Evolutionary conservation across 2,113 vertebrate genomes (phyloP), one percentile per base, ranked within the genome.

Genomic region (Machaerirhynchus nigripectus): DNA sequence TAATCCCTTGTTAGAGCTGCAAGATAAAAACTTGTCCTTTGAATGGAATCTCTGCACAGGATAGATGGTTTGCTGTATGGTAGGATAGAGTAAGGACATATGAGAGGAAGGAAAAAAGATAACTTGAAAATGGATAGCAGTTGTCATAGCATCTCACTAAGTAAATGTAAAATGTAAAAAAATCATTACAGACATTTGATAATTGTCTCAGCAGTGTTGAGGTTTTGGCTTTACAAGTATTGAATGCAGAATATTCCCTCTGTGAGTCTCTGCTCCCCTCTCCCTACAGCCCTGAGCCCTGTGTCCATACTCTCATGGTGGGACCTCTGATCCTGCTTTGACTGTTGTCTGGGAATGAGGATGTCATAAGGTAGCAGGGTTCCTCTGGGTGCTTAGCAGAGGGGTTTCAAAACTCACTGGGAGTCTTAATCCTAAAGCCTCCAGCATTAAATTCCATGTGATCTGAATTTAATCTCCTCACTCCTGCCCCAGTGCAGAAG

Each of bases 351-450:
- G 40, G 46, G 26, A 27, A 10, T 14, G 22, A 60, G 81, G 47
- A 17, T 53, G 14, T 37, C n/a, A 1, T 17, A 6, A 53, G 27
- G 56, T 10, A 22, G 6, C 40, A 28, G 37, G 2, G 5, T 47
- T 61, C 57, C 56, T 37, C 39, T 10, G 44, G 49, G 10, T 26
- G 73, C 57, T 81, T 11, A 70, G 27, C 31, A 21, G 57, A 52
- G 57, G n/a, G 60, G 46, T 84, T 87, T 73, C 64, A 50, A 69
- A 84, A 71, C 49, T 80, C 15, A 1, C 1, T 15, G 37, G 7
- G 30, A 87, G 21, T n/a, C 84, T 89, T 89, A 96, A 93, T 94
- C 69, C 71, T 22, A 68, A 95, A 93, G 67, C 49, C 60, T 57
- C 46, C 35, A 52, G 75, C 15, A 20, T 76, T 69, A 90, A 88